A percentile compares a stretch with the other conserved stretches of the same genome.
These are phyloP conservation scores for Dipodomys stephensi DNA, from an alignment of 2,113 vertebrate genomes.

Conservation along the genomic window DNA sequence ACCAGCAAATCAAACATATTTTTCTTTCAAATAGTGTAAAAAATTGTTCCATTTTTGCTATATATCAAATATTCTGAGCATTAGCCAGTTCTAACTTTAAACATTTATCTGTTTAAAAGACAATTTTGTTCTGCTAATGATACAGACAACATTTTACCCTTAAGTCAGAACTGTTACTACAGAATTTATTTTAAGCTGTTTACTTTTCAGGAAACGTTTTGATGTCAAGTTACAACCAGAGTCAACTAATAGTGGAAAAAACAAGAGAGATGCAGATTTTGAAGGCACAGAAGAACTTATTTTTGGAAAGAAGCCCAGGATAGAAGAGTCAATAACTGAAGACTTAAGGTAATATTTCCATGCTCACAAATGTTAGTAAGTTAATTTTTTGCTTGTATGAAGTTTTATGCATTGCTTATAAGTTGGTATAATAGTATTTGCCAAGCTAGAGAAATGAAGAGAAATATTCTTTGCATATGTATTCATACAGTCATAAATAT, in stretches of 20 bases:
- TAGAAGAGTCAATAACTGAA: slow-evolving; percentile 89
- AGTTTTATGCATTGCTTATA: slow-evolving; percentile 3
- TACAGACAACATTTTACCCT: neutral
- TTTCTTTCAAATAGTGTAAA: neutral
- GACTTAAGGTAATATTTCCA: slow-evolving; percentile 91
- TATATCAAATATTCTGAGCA: neutral
- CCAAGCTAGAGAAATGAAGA: neutral
- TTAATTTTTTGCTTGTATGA: neutral
- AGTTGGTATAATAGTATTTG: slow-evolving; percentile 9
- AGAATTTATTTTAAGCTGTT: neutral
- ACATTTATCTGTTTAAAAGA: neutral
- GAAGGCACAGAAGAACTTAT: slow-evolving; percentile 86
- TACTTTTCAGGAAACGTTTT: slow-evolving; percentile 85
- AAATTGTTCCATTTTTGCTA: slow-evolving; percentile 16
- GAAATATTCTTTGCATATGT: neutral
- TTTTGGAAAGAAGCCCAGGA: slow-evolving; percentile 91
- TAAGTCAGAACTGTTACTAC: neutral
- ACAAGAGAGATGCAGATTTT: slow-evolving; percentile 89
- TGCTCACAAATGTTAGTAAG: neutral
- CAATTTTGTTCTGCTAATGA: neutral
- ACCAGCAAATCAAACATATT: neutral
- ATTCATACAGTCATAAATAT: neutral
- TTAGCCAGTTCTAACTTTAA: slow-evolving; percentile 27
- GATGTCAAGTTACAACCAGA: slow-evolving; percentile 82
- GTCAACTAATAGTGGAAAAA: slow-evolving; percentile 68